Evolutionary conservation across 92 coral and sea anemone species (phyloP), one percentile per base, ranked within the genome.

Genomic region (Palythoa heliodiscus): DNA sequence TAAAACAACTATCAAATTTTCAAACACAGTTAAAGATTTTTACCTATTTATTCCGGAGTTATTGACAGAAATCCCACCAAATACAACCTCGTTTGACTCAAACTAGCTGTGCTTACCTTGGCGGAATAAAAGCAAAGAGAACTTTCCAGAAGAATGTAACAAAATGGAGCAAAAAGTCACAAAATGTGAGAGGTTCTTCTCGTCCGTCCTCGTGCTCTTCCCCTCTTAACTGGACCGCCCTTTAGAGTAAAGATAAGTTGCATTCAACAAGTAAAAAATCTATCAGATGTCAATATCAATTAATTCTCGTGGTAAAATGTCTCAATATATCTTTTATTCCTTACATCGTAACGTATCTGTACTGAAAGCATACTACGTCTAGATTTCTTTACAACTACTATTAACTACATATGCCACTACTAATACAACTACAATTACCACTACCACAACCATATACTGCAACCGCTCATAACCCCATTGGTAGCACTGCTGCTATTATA

Each of bases 101-200:
- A 23, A 22, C 2, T 20, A 24, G 12, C 0, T 15, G 37, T 15
- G 8, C 70, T 4, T 75, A 93, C 96, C 96, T 93, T 76, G 96
- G 95, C 7, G 98, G 98, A 61, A 94, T 92, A 40, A 94, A 94
- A 17, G 98, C 92, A 55, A 94, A 94, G 19, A 94, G 89, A 82
- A 94, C 93, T 84, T 94, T 94, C 95, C 98, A 94, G 82, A 90
- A 90, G 71, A 94, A 85, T 12, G 98, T 93, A n/a, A 93, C 87
- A 75, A 93, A 90, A 88, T 93, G 98, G 19, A 93, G 89, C 13
- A 88, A 53, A 86, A 92, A 93, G 80, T 93, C 98, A 70, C 87
- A 71, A 13, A 79, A 57, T 8, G 93, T 89, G 10, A 92, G 91
- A 5, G 98, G 98, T 24, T 88, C 88, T 24, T 71, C 82, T 38